Percentiles rank a stretch among this genome's conserved stretches.
These are phyloP conservation scores for Drosophila albomicans DNA, from an alignment of 1,140 invertebrate genomes.

Conservation along the genomic window DNA sequence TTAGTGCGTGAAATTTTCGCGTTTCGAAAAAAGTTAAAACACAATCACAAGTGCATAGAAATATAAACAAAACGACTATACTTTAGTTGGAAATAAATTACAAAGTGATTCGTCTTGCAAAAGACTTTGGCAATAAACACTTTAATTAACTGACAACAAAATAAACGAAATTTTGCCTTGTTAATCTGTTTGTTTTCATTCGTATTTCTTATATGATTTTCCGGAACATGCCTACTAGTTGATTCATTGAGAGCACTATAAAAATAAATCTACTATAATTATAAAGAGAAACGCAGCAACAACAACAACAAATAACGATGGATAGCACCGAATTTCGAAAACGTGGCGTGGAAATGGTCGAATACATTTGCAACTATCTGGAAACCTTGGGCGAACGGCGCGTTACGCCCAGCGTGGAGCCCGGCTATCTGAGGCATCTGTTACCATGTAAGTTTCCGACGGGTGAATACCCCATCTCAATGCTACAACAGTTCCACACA, in stretches of 20 bases:
- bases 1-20: too few species aligned
- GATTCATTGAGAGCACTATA: constrained; percentile 24
- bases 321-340: constrained; percentile 95
- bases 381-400: constrained; percentile 92
- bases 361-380: constrained; percentile 98
- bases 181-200: constrained; percentile 7
- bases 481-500: constrained; percentile 14
- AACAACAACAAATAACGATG: constrained; percentile 87
- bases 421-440: constrained; percentile 94
- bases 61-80: neutral
- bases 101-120: neutral
- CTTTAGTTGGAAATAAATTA: neutral
- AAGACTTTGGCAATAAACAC: neutral
- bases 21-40: neutral
- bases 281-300: constrained; percentile 5
- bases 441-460: constrained; percentile 87
- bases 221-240: constrained; percentile 15
- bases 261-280: constrained; percentile 25
- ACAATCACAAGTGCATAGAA: neutral
- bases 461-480: constrained; percentile 16
- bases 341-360: constrained; percentile 97
- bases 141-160: constrained; percentile 1
- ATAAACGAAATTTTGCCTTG: constrained; percentile 19
- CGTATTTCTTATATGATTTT: constrained; percentile 20
- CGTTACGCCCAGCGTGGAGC: constrained; percentile 96